phyloP scores from a whole-genome alignment of 64 coral and sea anemone species.

The Orbicella faveolata region DNA sequence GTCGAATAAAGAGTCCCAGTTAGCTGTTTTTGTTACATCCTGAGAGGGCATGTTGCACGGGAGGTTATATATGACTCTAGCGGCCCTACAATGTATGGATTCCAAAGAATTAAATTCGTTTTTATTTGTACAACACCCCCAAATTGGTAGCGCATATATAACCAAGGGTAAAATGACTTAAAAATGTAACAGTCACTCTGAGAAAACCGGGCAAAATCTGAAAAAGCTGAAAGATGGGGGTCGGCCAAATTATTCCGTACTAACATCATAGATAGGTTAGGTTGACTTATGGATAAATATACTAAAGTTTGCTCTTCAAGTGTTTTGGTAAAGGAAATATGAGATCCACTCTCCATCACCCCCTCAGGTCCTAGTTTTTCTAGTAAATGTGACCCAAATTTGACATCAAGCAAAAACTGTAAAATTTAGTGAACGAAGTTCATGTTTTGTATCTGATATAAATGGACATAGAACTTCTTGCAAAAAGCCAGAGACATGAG shows the following conservation, averaged over 20 bases:
- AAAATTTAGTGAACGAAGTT: slow-evolving; percentile 4
- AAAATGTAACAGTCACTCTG: background rate
- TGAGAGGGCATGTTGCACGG: too few species aligned
- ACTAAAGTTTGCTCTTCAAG: too few species aligned
- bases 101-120: too few species aligned
- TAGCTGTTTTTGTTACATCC: too few species aligned
- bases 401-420: background rate
- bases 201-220: slow-evolving; percentile 17
- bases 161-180: too few species aligned
- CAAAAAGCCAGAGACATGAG: background rate
- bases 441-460: slow-evolving; percentile 20
- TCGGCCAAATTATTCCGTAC: background rate
- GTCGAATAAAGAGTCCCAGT: too few species aligned
- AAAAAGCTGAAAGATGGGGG: slow-evolving; percentile 22
- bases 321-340: background rate
- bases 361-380: slow-evolving; percentile 29
- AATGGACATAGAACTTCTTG: slow-evolving; percentile 17
- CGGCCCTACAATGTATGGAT: too few species aligned
- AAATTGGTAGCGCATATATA: too few species aligned
- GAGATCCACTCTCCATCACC: slow-evolving; percentile 12
- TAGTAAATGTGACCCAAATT: slow-evolving; percentile 16
- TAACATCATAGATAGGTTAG: too few species aligned
- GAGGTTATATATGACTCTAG: too few species aligned
- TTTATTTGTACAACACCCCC: too few species aligned
- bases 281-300: too few species aligned